Conservation (phyloP, 2,113 vertebrate genomes). For the Danionella cerebrum region DNA sequence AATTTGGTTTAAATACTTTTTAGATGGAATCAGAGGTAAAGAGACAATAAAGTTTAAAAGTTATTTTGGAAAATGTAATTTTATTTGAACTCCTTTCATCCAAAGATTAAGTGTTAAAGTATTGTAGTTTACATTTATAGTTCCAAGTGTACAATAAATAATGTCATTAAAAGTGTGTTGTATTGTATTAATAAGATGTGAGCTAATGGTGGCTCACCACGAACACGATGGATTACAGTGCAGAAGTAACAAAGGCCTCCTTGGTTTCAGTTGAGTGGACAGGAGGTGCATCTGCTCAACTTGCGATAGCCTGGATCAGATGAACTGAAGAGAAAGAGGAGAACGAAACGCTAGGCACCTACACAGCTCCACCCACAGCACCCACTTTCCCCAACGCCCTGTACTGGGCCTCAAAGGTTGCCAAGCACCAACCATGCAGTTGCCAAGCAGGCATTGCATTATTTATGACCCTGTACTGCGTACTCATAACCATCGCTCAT, state of each 20-base stretch:
- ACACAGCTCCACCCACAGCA: constrained; percentile 22
- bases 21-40: no score
- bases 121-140: no score
- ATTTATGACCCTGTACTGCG: constrained; percentile 57
- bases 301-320: constrained; percentile 15
- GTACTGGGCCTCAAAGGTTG: constrained; percentile 50
- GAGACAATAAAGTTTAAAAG: no score
- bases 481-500: constrained; percentile 41
- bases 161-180: no score
- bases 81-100: no score
- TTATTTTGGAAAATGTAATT: no score
- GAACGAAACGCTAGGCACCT: constrained; percentile 36
- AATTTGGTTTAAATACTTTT: no score
- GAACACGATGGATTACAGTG: constrained; percentile 17
- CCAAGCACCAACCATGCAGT: constrained; percentile 52
- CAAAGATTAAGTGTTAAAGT: no score
- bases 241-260: constrained; percentile 36
- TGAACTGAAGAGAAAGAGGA: constrained; percentile 30
- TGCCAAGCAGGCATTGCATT: constrained; percentile 64
- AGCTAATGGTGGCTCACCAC: background rate
- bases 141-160: no score
- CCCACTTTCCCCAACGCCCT: constrained; percentile 12
- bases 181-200: no score
- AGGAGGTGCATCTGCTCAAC: constrained; percentile 37
- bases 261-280: constrained; percentile 32